phyloP scores from a whole-genome alignment of 2,797 vertebrate species.

The Trichosurus vulpecula region DNA sequence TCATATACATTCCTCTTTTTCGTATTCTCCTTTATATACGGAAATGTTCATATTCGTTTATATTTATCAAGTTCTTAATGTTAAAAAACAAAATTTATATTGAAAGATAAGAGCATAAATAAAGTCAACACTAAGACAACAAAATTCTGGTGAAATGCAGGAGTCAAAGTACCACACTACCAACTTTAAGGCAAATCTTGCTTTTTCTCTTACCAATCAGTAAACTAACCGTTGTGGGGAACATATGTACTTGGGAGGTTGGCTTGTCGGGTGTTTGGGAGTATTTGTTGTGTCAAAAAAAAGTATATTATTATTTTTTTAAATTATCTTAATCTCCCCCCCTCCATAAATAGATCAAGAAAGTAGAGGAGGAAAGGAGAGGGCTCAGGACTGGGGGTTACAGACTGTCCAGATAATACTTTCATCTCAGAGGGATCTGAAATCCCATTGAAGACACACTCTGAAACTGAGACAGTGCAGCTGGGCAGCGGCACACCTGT shows the following conservation, averaged over 20 bases:
- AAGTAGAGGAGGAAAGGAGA: neutral
- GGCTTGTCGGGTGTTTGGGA: neutral
- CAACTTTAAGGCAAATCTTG: neutral
- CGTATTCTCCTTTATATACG: neutral
- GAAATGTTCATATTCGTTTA: neutral
- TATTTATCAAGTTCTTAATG: neutral
- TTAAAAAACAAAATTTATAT: neutral
- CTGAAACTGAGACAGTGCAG: neutral
- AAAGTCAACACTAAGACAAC: neutral
- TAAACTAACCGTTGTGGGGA: neutral
- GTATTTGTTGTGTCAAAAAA: neutral
- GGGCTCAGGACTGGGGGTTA: neutral
- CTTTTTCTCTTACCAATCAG: neutral
- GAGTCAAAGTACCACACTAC: neutral
- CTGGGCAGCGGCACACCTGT: neutral
- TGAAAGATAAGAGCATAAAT: neutral
- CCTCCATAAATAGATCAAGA: neutral
- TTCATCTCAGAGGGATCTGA: neutral
- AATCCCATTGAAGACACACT: neutral
- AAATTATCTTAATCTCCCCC: neutral
- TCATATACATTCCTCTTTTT: neutral
- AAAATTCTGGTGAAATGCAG: neutral
- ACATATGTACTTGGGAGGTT: neutral
- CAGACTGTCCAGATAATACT: neutral
- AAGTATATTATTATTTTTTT: neutral